A percentile compares a stretch with the other conserved stretches of the same genome.
These are phyloP conservation scores for Spodoptera picta DNA, from an alignment of 2,888 invertebrate genomes.

Conservation along the genomic window DNA sequence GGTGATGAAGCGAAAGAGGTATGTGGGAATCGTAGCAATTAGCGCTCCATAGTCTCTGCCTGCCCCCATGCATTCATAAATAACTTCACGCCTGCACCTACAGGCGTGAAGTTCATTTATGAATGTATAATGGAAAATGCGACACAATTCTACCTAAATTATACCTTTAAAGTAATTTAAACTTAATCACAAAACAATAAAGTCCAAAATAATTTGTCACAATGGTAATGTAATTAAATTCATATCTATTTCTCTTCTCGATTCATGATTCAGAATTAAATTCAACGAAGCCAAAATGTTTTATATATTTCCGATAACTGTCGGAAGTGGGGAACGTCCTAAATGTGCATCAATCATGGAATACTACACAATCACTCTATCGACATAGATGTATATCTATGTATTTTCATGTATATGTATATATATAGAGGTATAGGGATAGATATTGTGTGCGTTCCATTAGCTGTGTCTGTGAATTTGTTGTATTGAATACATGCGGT, in stretches of 20 bases:
- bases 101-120: too few species aligned
- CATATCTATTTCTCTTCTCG: conserved; percentile 28
- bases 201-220: conserved; percentile 17
- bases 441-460: not conserved
- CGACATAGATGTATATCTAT: too few species aligned
- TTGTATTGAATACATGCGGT: too few species aligned
- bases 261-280: conserved; percentile 40
- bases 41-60: too few species aligned
- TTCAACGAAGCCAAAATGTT: conserved; percentile 29
- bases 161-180: too few species aligned
- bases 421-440: not conserved
- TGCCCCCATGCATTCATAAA: too few species aligned
- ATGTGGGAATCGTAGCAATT: too few species aligned
- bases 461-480: not conserved
- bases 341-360: conserved; percentile 50
- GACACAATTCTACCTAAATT: too few species aligned
- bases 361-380: too few species aligned
- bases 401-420: not conserved
- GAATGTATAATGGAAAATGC: too few species aligned
- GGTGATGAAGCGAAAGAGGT: too few species aligned
- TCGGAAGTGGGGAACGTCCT: conserved; percentile 22
- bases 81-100: too few species aligned
- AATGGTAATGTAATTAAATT: conserved; percentile 27
- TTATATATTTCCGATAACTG: conserved; percentile 40
- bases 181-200: conserved; percentile 1